phyloP scores from a whole-genome alignment of 1,140 invertebrate species.

The Lethocerus indicus region DNA sequence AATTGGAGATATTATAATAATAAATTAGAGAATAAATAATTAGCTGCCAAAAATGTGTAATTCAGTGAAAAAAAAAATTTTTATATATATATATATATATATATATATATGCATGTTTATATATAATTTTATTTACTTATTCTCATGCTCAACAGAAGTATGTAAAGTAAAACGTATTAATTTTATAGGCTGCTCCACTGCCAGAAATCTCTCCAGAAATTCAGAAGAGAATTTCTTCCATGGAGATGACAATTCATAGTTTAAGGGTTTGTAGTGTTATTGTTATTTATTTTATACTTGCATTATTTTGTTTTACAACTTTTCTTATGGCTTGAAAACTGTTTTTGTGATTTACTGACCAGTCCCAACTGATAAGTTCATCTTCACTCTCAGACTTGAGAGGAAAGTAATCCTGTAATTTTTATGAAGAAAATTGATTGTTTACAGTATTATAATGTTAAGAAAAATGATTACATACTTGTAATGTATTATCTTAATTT shows the following conservation, averaged over 20 bases:
- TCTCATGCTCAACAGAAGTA: neutral
- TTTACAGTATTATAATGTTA: neutral
- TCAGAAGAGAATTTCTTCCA: constrained; percentile 31
- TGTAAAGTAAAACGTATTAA: neutral
- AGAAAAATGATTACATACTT: neutral
- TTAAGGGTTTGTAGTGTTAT: constrained; percentile 27
- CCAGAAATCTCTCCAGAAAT: constrained; percentile 13
- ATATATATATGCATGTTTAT: neutral
- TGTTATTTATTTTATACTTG: neutral
- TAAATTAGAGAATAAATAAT: neutral
- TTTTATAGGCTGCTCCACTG: constrained; percentile 7
- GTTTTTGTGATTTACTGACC: neutral
- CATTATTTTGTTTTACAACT: neutral
- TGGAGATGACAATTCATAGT: constrained; percentile 46
- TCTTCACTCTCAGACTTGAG: neutral
- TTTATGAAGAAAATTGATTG: neutral
- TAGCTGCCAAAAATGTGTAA: neutral
- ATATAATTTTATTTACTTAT: neutral
- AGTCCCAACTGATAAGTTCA: neutral
- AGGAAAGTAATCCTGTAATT: neutral
- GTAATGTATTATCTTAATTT: neutral
- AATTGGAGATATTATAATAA: too few relatives aligned
- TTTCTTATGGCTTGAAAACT: neutral
- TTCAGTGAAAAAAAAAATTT: neutral
- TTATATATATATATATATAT: neutral